Conservation (phyloP, 2,888 invertebrate species). For the Erebia aethiops region DNA sequence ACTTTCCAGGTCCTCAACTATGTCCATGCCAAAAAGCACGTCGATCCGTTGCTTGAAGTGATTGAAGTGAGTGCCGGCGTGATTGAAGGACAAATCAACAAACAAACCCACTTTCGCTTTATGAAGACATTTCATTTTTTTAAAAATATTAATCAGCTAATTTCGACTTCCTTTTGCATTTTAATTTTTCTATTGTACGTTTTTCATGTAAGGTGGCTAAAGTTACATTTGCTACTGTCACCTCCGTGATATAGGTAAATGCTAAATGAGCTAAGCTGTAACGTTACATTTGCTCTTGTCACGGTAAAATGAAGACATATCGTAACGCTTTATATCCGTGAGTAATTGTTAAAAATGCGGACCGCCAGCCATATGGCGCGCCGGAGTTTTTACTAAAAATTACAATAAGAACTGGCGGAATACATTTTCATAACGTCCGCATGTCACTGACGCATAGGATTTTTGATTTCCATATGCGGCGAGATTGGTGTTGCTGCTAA, state of each 20-base stretch:
- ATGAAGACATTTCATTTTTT: too few species aligned
- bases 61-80: too few species aligned
- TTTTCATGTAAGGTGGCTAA: too few species aligned
- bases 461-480: conserved; percentile 14
- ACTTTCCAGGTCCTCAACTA: too few species aligned
- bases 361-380: conserved; percentile 49
- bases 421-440: conserved; percentile 37
- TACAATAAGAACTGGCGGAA: conserved; percentile 36
- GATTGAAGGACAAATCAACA: too few species aligned
- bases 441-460: conserved; percentile 27
- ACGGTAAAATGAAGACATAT: conserved; percentile 24
- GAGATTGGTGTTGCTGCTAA: background rate
- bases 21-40: too few species aligned
- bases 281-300: conserved; percentile 7
- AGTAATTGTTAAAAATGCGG: conserved; percentile 59
- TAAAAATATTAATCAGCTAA: too few species aligned
- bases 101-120: too few species aligned
- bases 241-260: background rate
- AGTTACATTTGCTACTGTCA: too few species aligned
- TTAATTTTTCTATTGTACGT: background rate
- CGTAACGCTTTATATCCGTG: conserved; percentile 33
- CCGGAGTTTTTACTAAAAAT: conserved; percentile 34
- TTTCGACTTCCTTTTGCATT: background rate
- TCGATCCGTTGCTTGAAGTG: too few species aligned
- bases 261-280: conserved; percentile 12